phyloP scores from a whole-genome alignment of 2,797 vertebrate genomes.

The Pelodytes ibericus region DNA sequence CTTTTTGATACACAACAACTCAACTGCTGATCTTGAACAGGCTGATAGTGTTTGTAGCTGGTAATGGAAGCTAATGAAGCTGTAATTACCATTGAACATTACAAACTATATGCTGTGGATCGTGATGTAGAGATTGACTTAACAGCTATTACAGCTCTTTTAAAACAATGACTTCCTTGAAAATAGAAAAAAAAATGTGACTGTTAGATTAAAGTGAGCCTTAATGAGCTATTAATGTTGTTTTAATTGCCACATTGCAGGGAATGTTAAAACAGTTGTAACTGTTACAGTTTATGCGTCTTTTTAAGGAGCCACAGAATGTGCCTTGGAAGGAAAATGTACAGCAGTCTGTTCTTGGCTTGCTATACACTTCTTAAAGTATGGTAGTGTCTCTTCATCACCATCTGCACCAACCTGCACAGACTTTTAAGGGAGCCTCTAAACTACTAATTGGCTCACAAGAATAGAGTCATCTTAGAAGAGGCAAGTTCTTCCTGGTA shows the following conservation, averaged over 20 bases:
- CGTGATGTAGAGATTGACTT: slow-evolving; percentile 27
- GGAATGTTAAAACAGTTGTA: slow-evolving; percentile 39
- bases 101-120: slow-evolving; percentile 39
- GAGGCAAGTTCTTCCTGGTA: too few species aligned
- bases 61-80: slow-evolving; percentile 23
- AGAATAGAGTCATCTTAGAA: too few species aligned
- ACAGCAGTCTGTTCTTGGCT: too few species aligned
- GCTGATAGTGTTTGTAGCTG: slow-evolving; percentile 7
- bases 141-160: slow-evolving; percentile 21
- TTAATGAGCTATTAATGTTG: slow-evolving; percentile 45
- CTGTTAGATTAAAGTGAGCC: slow-evolving; percentile 45
- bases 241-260: slow-evolving; percentile 45
- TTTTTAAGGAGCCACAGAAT: background rate
- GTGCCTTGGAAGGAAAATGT: too few species aligned
- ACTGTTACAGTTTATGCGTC: slow-evolving; percentile 24
- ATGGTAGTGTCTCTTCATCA: too few species aligned
- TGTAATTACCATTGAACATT: slow-evolving; percentile 40
- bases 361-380: too few species aligned
- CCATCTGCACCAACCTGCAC: too few species aligned
- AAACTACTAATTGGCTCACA: too few species aligned
- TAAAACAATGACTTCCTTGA: slow-evolving; percentile 29
- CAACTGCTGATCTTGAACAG: slow-evolving; percentile 7
- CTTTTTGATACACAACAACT: too few species aligned
- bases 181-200: slow-evolving; percentile 43
- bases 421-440: too few species aligned